Conservation (phyloP, 2,888 invertebrate genomes). For the Hetaerina titia region DNA sequence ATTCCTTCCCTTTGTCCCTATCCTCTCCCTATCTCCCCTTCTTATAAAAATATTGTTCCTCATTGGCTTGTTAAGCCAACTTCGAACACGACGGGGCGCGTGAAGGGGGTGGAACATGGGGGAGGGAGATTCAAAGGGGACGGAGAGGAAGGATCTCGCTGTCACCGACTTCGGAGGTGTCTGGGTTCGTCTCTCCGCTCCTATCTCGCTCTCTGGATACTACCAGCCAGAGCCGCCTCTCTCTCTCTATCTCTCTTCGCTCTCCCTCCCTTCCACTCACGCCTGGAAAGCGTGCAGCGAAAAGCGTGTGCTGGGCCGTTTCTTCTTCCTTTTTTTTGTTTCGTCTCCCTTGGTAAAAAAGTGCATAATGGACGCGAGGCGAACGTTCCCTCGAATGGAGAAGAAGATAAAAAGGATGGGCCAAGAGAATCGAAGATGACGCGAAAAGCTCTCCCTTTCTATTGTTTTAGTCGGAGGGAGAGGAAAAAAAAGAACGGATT, state of each 20-base stretch:
- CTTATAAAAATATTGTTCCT: conserved; percentile 63
- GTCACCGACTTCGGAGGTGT: neutral
- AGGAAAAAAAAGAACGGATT: conserved; percentile 10
- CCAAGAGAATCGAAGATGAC: conserved; percentile 64
- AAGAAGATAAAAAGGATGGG: conserved; percentile 36
- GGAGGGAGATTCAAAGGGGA: neutral
- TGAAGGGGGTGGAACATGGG: neutral
- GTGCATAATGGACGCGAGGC: conserved; percentile 59
- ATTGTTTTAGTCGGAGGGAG: conserved; percentile 15
- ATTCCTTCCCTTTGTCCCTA: neutral
- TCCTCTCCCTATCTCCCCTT: conserved; percentile 35
- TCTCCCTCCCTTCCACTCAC: neutral
- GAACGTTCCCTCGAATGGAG: conserved; percentile 39
- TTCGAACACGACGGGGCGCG: neutral
- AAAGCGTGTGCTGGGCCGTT: conserved; percentile 21
- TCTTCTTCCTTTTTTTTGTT: neutral
- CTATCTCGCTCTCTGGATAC: neutral
- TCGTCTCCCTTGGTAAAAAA: neutral
- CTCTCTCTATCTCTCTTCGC: neutral
- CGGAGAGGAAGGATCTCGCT: neutral
- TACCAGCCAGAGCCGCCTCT: neutral
- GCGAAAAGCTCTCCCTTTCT: conserved; percentile 40
- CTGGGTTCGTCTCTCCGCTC: conserved; percentile 14
- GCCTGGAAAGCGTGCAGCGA: conserved; percentile 35
- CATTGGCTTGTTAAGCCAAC: conserved; percentile 66